A percentile compares a stretch with the other conserved stretches of the same genome.
These are phyloP conservation scores for Myotis yumanensis DNA, from an alignment of 2,113 vertebrate species.

Conservation along the genomic window DNA sequence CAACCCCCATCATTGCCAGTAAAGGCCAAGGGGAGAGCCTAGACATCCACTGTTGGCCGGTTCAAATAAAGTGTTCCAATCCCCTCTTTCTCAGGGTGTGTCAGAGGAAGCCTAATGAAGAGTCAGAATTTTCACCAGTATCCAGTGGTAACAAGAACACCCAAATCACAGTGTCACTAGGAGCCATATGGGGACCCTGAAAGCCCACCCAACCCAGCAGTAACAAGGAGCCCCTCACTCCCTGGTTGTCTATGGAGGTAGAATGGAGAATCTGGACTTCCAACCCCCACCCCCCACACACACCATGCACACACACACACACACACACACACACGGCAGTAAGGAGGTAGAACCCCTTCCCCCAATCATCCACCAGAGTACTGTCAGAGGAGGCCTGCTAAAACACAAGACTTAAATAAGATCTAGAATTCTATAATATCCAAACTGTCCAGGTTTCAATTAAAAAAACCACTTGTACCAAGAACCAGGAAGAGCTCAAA, in stretches of 20 bases:
- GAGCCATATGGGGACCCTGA: background rate
- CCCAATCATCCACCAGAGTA: background rate
- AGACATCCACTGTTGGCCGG: background rate
- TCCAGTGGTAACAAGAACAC: background rate
- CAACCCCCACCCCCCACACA: no score
- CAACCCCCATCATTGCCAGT: background rate
- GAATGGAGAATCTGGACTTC: background rate
- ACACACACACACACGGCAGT: background rate
- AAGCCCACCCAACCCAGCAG: background rate
- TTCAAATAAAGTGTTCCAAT: background rate
- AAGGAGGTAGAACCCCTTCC: background rate
- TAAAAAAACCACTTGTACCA: background rate
- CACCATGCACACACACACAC: no score
- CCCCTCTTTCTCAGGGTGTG: background rate
- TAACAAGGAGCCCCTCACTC: background rate
- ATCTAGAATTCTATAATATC: background rate
- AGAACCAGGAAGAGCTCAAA: background rate
- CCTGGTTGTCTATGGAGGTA: background rate
- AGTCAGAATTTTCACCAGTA: background rate
- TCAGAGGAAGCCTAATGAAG: background rate
- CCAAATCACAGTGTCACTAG: background rate
- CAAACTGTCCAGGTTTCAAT: background rate
- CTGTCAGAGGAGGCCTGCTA: background rate
- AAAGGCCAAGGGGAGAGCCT: background rate
- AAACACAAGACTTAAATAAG: background rate